Conservation (phyloP, 2,113 vertebrate genomes). For the Paedocypris sp. region DNA sequence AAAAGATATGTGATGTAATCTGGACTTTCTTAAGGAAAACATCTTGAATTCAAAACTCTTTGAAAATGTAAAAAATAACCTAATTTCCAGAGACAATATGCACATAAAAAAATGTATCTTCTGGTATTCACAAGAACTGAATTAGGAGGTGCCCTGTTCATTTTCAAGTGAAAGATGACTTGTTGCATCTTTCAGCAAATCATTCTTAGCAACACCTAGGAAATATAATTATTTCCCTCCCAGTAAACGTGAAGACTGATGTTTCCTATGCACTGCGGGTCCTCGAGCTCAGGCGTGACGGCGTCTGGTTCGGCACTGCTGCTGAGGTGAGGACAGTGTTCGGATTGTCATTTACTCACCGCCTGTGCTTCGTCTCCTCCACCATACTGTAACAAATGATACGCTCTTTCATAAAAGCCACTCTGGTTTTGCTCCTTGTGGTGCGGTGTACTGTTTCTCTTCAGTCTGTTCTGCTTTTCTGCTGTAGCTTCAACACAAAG, state of each 20-base stretch:
- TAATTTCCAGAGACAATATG: no score
- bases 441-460: slow-evolving; percentile 51
- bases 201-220: slow-evolving; percentile 7
- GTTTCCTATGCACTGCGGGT: slow-evolving; percentile 15
- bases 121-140: no score
- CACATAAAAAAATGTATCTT: no score
- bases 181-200: neutral
- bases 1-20: no score
- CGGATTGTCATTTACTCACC: slow-evolving; percentile 31
- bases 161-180: neutral
- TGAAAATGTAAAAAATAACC: no score
- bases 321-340: slow-evolving; percentile 19
- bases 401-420: slow-evolving; percentile 34
- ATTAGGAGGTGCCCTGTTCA: no score
- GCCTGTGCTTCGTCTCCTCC: neutral
- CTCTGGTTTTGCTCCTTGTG: slow-evolving; percentile 26
- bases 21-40: no score
- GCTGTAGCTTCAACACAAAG: slow-evolving; percentile 65
- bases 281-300: slow-evolving; percentile 14
- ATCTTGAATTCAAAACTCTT: no score
- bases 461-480: slow-evolving; percentile 34
- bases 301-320: slow-evolving; percentile 22
- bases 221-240: slow-evolving; percentile 10
- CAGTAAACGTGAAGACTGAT: neutral
- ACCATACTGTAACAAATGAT: slow-evolving; percentile 12